Conservation (phyloP, 2,888 invertebrate genomes). For the Clostera curtula region DNA sequence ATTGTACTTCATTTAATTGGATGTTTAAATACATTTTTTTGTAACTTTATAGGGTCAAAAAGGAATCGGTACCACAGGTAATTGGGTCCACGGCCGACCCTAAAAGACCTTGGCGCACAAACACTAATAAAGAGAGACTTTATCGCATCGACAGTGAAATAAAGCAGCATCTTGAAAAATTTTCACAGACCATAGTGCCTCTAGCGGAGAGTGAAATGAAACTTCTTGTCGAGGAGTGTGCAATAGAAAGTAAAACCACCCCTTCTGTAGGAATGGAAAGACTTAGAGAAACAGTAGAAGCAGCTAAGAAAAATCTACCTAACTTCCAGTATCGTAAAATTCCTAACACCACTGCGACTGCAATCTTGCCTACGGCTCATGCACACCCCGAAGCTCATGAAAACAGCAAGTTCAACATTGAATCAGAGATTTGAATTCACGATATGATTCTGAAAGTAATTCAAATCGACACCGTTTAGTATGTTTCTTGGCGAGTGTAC, state of each 20-base stretch:
- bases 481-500: no score
- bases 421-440: no score
- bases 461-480: no score
- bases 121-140: slow-evolving; percentile 52
- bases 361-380: slow-evolving; percentile 44
- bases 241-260: slow-evolving; percentile 24
- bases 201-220: slow-evolving; percentile 43
- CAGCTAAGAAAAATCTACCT: slow-evolving; percentile 48
- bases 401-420: neutral
- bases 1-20: neutral
- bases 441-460: no score
- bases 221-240: slow-evolving; percentile 42
- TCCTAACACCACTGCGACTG: slow-evolving; percentile 51
- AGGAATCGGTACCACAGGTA: slow-evolving; percentile 18
- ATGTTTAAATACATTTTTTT: neutral
- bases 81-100: slow-evolving; percentile 31
- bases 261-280: slow-evolving; percentile 30
- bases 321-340: slow-evolving; percentile 56
- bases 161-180: slow-evolving; percentile 47
- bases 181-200: slow-evolving; percentile 34
- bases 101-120: slow-evolving; percentile 57
- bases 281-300: slow-evolving; percentile 47
- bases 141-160: slow-evolving; percentile 51
- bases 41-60: slow-evolving; percentile 33
- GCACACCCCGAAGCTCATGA: slow-evolving; percentile 7